A percentile compares a stretch with the other conserved stretches of the same genome.
Evolutionary conservation across 2,888 invertebrate species (phyloP).

Genomic region (Cephus spinipes): DNA sequence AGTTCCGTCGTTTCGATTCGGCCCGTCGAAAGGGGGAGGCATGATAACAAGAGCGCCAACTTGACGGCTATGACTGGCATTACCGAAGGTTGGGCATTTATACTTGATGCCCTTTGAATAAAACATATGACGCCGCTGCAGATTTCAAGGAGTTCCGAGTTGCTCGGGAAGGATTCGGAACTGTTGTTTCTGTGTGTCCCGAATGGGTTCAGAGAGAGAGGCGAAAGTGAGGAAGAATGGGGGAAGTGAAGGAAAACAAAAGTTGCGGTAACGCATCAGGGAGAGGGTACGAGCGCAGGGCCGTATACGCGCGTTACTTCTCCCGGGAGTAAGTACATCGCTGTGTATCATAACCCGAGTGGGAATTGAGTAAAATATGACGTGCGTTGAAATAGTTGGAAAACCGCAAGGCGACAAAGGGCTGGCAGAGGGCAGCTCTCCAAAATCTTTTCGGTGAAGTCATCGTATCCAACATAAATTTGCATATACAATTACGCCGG

Average conservation of each 20-base stretch:
- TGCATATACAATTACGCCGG: conserved; percentile 31
- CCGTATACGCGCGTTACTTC: neutral
- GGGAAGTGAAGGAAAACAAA: neutral
- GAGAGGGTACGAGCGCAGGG: neutral
- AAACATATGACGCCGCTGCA: neutral
- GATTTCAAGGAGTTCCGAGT: neutral
- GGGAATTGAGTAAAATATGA: neutral
- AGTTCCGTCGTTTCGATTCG: conserved; percentile 37
- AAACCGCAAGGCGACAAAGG: neutral
- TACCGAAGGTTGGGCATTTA: neutral
- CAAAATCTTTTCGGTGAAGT: conserved; percentile 28
- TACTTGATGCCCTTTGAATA: neutral
- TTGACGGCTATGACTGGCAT: neutral
- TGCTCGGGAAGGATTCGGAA: neutral
- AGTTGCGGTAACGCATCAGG: neutral
- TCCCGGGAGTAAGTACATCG: neutral
- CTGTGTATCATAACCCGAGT: neutral
- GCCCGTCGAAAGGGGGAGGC: too few species aligned
- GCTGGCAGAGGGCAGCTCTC: conserved; percentile 14
- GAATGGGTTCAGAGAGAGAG: neutral
- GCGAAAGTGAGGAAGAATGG: neutral
- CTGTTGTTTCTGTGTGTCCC: neutral
- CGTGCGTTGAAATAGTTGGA: neutral
- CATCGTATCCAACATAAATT: conserved; percentile 36
- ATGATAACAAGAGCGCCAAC: neutral